Base-by-base conservation (phyloP, 2,113 vertebrate species). In the Cichladusa arquata region DNA sequence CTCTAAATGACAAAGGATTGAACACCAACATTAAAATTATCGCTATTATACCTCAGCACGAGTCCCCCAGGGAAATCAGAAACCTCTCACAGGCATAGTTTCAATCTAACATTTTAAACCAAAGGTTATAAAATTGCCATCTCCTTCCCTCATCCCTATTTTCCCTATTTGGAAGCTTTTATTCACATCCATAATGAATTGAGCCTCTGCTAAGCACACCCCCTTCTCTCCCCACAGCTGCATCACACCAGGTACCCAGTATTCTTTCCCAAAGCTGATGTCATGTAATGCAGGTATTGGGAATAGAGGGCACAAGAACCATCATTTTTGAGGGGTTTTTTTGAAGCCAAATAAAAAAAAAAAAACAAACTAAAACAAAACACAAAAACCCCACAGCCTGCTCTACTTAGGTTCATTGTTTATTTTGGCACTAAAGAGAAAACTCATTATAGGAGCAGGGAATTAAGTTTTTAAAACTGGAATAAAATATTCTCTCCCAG, bases 51-150 rank as follows among this genome's bases (percentile, higher is more conserved):
- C 38, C 87, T 90, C 87, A 78, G 90, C 87, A 16, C 12, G 67
- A 36, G 6, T 22, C 56, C 94, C 78, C 95, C 34, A 47, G 92
- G 94, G 95, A 97, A 96, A 97, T 94, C 94, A 97, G 90, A 93
- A 66, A 50, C 71, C 92, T 91, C 78, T 93, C 92, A 11, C 62
- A 80, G 86, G 94, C 93, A 74, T 5, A 66, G 79, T 88, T 96
- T 70, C 88, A 80, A 93, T 88, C 80, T 73, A 70, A 66, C 94
- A 76, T 47, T 77, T 89, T 77, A 62, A 95, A 77, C 79, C 87
- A 69, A 94, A 92, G 84, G 79, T 88, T 90, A 60, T 40, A 94
- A 73, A 91, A 94, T 8, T 58, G 79, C 93, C 84, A 64, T 22
- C 73, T 58, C 66, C 88, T 86, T 85, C 91, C 66, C 53, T 50